These are phyloP conservation scores for Artibeus jamaicensis DNA, from an alignment of 2,797 vertebrate species.

Conservation along the genomic window DNA sequence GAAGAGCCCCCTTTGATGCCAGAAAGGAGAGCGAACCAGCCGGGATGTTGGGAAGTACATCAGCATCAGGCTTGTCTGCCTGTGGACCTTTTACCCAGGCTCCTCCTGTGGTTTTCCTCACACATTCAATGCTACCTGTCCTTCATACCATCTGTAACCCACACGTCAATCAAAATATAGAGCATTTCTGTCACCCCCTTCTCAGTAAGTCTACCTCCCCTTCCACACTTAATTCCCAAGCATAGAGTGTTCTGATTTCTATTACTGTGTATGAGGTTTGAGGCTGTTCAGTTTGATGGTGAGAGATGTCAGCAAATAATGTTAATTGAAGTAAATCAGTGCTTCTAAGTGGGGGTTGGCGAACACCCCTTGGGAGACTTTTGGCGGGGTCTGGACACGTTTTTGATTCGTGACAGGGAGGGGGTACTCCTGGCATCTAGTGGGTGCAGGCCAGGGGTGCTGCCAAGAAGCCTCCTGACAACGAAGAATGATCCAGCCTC, in stretches of 20 bases:
- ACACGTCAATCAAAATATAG: neutral
- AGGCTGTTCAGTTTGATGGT: neutral
- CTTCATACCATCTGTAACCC: neutral
- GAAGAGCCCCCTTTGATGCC: neutral
- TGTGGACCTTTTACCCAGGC: neutral
- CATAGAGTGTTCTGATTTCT: neutral
- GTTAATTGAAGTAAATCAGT: neutral
- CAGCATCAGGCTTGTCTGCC: neutral
- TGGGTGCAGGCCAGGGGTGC: neutral
- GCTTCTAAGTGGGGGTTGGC: neutral
- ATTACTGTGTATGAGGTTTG: neutral
- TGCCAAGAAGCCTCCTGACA: neutral
- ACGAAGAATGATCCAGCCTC: neutral
- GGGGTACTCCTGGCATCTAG: neutral
- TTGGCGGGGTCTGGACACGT: neutral
- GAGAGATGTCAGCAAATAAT: constrained; percentile 13
- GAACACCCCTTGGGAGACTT: neutral
- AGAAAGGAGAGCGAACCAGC: neutral
- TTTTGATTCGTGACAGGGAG: neutral
- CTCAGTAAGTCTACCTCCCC: neutral
- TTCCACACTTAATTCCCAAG: neutral
- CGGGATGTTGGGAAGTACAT: neutral
- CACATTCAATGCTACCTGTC: neutral
- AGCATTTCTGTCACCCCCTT: neutral
- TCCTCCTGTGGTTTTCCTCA: neutral